Evolutionary conservation across 2,113 vertebrate genomes (phyloP), one percentile per base, ranked within the genome.

Genomic region (Ibidorhyncha struthersii): DNA sequence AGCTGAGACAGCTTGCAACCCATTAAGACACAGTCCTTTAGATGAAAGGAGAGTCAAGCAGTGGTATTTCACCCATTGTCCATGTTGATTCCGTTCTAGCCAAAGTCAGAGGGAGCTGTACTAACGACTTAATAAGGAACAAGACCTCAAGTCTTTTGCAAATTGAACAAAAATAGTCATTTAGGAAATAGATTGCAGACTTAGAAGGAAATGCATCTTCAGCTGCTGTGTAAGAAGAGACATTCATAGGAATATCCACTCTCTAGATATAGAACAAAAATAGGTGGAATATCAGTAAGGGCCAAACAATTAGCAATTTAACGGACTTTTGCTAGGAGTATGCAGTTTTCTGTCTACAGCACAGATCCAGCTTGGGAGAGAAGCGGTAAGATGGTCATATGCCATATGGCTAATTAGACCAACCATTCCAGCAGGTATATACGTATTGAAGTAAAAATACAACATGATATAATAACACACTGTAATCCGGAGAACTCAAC

Each of bases 401-500:
- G 5, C 50, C 41, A 16, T 0, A 3, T 41, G 32, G 66, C 34
- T 72, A 38, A 89, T 32, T 3, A 23, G 55, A 69, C 8, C 58
- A 6, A 41, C 43, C 59, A 3, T 7, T 70, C 71, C 70, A 65
- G 82, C 1, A 67, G 76, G n/a, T 6, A 21, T 5, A 6, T 1
- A 36, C 17, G 5, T 23, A 13, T 12, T 10, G 8, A 41, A 84
- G 69, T 3, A 7, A 45, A 72, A 26, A 8, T 5, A 23, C 59
- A 59, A 19, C 3, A 0, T 1, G 6, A 34, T 8, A 29, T 3
- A 21, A 5, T 4, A n/a, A 21, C 40, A 72, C 59, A 16, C 18
- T 8, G 45, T 1, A 43, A 80, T 11, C 38, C 91, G 20, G 53
- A 49, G 45, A n/a, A 27, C 3, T 8, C 58, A 17, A 27, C 29